phyloP scores from a whole-genome alignment of 2,113 vertebrate genomes.

The Hypanus sabinus region DNA sequence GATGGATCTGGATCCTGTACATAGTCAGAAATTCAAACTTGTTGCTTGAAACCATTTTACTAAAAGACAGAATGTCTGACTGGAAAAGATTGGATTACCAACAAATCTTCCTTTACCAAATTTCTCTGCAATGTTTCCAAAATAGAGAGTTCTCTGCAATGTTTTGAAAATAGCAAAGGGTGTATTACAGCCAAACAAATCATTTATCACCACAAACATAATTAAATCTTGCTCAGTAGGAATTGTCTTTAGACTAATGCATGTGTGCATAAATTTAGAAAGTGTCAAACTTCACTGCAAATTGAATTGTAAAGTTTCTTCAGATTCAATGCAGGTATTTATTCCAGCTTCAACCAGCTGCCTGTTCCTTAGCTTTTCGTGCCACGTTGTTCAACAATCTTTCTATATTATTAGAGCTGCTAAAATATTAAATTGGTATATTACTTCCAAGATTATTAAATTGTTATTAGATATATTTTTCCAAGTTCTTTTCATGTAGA shows the following conservation, averaged over 20 bases:
- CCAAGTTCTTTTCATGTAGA: neutral
- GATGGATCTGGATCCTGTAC: too few species aligned
- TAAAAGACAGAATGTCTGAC: neutral
- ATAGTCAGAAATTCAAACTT: too few species aligned
- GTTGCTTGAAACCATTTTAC: too few species aligned
- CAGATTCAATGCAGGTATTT: neutral
- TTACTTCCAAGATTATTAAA: slow-evolving; percentile 13
- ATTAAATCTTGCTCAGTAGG: neutral
- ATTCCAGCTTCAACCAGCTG: neutral
- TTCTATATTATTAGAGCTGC: slow-evolving; percentile 1
- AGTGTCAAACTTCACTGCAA: neutral
- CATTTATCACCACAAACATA: neutral
- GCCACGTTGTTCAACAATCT: neutral
- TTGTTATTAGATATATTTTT: slow-evolving; percentile 29
- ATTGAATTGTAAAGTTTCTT: neutral
- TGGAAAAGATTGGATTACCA: neutral
- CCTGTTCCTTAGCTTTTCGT: neutral
- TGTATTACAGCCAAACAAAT: neutral
- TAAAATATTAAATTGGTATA: slow-evolving; percentile 12
- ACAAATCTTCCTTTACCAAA: neutral
- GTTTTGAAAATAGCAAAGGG: neutral
- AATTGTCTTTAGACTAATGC: neutral
- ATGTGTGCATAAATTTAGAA: neutral
- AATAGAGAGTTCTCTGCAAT: neutral
- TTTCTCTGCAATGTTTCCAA: neutral